A percentile compares a stretch with the other conserved stretches of the same genome.
phyloP scores from a whole-genome alignment of 2,888 invertebrate species.

The Callosobruchus maculatus region DNA sequence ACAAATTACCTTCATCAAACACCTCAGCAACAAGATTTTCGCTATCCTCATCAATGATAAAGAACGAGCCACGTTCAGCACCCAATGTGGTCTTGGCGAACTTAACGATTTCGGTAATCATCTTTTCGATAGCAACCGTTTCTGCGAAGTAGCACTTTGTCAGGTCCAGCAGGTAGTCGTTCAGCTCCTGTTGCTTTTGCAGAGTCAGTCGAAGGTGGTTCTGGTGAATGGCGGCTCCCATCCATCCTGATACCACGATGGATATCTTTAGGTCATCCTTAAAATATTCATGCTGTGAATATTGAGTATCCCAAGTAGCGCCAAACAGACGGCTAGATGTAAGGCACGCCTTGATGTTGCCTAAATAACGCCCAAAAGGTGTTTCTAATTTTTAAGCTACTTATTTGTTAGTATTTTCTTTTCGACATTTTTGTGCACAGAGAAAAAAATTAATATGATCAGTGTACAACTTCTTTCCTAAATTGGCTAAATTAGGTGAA shows the following conservation, averaged over 20 bases:
- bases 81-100: slow-evolving; percentile 57
- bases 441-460: too few species aligned
- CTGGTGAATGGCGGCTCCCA: slow-evolving; percentile 49
- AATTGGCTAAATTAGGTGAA: too few species aligned
- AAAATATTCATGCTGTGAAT: background rate
- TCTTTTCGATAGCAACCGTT: slow-evolving; percentile 54
- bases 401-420: too few species aligned
- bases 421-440: too few species aligned
- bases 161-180: slow-evolving; percentile 44
- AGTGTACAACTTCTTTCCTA: too few species aligned
- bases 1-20: slow-evolving; percentile 54
- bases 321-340: too few species aligned
- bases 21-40: slow-evolving; percentile 54
- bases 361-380: too few species aligned
- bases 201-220: slow-evolving; percentile 42
- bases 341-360: too few species aligned
- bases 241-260: slow-evolving; percentile 46
- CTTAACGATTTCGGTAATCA: slow-evolving; percentile 61
- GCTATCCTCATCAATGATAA: slow-evolving; percentile 53
- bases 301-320: too few species aligned
- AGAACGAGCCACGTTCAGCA: slow-evolving; percentile 58
- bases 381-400: too few species aligned
- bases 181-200: slow-evolving; percentile 46
- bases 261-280: slow-evolving; percentile 41
- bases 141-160: slow-evolving; percentile 55